Evolutionary conservation across 2,113 vertebrate species (phyloP).

Genomic region (Clarias batrachus): DNA sequence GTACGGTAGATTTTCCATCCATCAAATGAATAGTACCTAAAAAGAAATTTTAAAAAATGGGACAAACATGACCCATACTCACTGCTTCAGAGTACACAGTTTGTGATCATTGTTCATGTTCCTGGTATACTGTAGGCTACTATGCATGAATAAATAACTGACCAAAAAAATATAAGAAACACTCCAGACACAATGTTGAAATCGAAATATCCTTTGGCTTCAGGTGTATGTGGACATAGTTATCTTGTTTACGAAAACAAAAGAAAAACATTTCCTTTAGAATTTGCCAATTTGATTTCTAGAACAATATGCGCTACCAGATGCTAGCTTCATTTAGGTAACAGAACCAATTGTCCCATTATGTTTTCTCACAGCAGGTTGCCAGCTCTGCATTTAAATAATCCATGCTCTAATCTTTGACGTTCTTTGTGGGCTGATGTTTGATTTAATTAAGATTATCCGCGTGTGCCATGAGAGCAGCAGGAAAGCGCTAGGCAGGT

Average conservation of each 20-base stretch:
- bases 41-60: not conserved
- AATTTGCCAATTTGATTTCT: not conserved
- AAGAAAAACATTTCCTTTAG: not conserved
- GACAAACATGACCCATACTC: not conserved
- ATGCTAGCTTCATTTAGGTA: not conserved
- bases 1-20: not conserved
- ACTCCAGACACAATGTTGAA: not conserved
- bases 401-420: conserved; percentile 47
- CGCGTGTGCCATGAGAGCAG: conserved; percentile 28
- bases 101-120: not conserved
- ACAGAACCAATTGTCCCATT: not conserved
- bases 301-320: not conserved
- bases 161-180: not conserved
- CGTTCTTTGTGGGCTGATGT: conserved; percentile 47
- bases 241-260: not conserved
- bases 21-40: not conserved
- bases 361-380: conserved; percentile 19
- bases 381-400: conserved; percentile 16
- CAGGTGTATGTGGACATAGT: not conserved
- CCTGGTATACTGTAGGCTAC: not conserved
- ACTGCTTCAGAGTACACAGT: not conserved
- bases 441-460: conserved; percentile 63
- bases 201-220: not conserved
- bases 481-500: conserved; percentile 10
- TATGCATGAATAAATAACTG: not conserved